Base-by-base conservation (phyloP, 2,797 vertebrate species). In the Salarias fasciatus region DNA sequence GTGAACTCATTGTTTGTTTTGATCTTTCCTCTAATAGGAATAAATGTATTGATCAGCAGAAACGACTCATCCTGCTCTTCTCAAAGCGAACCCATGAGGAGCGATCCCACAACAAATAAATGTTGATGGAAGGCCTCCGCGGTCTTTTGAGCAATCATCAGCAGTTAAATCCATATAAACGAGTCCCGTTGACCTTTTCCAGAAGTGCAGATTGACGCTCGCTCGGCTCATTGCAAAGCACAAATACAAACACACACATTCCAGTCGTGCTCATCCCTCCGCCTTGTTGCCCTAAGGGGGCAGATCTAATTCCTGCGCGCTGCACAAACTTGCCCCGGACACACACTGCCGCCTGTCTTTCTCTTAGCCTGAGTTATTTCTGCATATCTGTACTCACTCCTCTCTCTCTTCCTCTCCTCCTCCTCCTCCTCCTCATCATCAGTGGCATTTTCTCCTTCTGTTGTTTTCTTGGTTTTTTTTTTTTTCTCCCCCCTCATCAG, bases 271-370 rank as follows among this genome's bases (percentile, higher is more conserved):
- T 83, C 57, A 58, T 40, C 65, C 79, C 72, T 53, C 76, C 63
- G 60, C 66, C 57, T 57, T 44, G 42, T 45, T 71, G 63, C 78
- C 79, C 74, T 69, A 57, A 48, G 71, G 86, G 86, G 51, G 55
- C 33, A 36, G 48, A 80, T 72, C 75, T 82, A 64, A 80, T 80
- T 81, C 75, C 79, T 58, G 67, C 66, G 60, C 79, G 67, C 81
- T 87, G 85, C 68, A 64, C 76, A 73, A 85, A 86, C 87, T 77
- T 86, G 85, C 76, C 78, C 50, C 42, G 33, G 49, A 35, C 72
- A 64, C 70, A 18, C 52, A 24, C 18, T 24, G 18, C 18, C 24
- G 2, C 18, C 24, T 18, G 18, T 24, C 18, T 3, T 24, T 18
- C 18, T 24, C 18, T 18, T 24, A 2, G 24, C 24, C 18, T 24